phyloP scores from a whole-genome alignment of 2,888 invertebrate species.

The Eupithecia inturbata region DNA sequence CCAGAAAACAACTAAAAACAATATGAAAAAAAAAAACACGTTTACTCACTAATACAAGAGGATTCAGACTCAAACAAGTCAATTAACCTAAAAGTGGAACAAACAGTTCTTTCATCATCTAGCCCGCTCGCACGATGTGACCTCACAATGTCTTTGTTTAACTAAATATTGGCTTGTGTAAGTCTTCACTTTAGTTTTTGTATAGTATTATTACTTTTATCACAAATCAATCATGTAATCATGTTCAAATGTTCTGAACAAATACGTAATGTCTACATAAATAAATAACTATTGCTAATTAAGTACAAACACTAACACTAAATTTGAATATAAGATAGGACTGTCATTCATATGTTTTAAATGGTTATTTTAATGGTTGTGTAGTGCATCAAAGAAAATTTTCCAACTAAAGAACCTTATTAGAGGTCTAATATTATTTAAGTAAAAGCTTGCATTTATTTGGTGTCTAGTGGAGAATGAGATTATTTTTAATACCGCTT shows the following conservation, averaged over 20 bases:
- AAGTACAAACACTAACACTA: conserved; percentile 75
- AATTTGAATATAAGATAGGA: conserved; percentile 26
- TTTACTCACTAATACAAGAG: conserved; percentile 83
- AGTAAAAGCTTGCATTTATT: conserved; percentile 26
- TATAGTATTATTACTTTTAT: conserved; percentile 82
- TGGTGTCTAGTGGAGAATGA: conserved; percentile 33
- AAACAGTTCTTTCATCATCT: conserved; percentile 44
- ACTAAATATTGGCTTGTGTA: conserved; percentile 60
- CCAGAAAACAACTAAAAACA: conserved; percentile 83
- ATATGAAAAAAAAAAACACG: conserved; percentile 82
- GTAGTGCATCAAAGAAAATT: conserved; percentile 1
- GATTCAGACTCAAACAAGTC: conserved; percentile 78
- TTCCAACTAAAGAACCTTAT: background rate
- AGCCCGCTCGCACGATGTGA: conserved; percentile 44
- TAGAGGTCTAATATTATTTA: background rate
- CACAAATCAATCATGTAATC: conserved; percentile 77
- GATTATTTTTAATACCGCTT: conserved; percentile 43
- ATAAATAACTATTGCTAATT: conserved; percentile 80
- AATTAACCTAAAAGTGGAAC: conserved; percentile 71
- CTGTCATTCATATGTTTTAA: conserved; percentile 23
- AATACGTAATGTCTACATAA: conserved; percentile 74
- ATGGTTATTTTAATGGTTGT: conserved; percentile 32
- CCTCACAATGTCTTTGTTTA: conserved; percentile 58
- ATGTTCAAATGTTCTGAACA: conserved; percentile 56
- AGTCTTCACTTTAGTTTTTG: conserved; percentile 67